Base-by-base conservation (phyloP, 2,113 vertebrate genomes). In the Gavia stellata region DNA sequence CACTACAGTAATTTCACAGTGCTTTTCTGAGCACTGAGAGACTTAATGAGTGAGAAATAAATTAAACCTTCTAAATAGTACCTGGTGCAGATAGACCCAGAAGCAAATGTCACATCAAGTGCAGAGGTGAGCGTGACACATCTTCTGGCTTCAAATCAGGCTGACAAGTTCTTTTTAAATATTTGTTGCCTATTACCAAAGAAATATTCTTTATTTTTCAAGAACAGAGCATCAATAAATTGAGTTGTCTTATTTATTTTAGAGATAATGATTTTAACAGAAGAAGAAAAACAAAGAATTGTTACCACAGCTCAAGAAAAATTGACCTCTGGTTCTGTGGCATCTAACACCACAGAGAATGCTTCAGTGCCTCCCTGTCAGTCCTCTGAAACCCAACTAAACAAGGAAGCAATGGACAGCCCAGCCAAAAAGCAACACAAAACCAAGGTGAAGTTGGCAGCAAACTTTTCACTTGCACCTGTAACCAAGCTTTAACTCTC, bases 401-500 rank as follows among this genome's bases (percentile, higher is more conserved):
- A 67, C 94, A 98, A 97, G 91, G 98, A 98, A 93, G 94, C 92
- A 24, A 75, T 45, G 9, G 99, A 99, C 95, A 99, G 99, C 94
- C 99, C 99, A 67, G 98, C 98, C 97, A 99, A 98, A 97, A 99
- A 98, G 97, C 98, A 98, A 47, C 93, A 98, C 58, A 99, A 99
- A 96, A 99, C 97, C 96, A 98, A 98, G 98, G 98, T 99, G 65
- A 99, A 98, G 97, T 97, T 99, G 87, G 99, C 99, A 74, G 99
- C 99, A 86, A 99, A 99, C 94, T 99, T 99, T 75, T 99, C 99
- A n/a, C 98, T 99, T 95, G 98, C 98, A 15, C 98, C 98, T 86
- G 94, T 98, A 97, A 98, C 98, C 75, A 98, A 98, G 96, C 98
- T 98, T 94, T 99, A 98, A 98, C 87, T 89, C 55, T 52, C 47